phyloP scores from a whole-genome alignment of 2,797 vertebrate species.

The Amblyraja radiata region DNA sequence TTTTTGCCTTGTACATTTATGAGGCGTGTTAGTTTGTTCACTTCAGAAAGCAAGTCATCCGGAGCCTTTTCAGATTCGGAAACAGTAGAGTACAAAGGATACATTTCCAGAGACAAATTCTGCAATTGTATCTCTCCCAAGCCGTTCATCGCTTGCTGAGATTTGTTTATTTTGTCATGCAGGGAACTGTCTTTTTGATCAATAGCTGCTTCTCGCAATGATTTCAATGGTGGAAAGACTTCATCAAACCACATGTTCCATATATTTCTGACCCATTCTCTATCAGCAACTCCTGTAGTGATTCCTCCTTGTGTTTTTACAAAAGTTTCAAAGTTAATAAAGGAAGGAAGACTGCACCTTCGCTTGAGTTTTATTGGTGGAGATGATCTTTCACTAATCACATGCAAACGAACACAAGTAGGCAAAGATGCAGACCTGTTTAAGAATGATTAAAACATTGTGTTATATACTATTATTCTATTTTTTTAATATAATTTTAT shows the following conservation, averaged over 20 bases:
- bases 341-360: constrained; percentile 49
- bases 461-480: background rate
- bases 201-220: background rate
- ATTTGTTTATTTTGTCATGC: background rate
- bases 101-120: background rate
- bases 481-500: background rate
- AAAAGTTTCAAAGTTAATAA: constrained; percentile 56
- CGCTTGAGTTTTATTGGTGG: constrained; percentile 39
- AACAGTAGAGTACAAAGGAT: constrained; percentile 32
- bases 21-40: constrained; percentile 50
- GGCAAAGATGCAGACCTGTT: constrained; percentile 43
- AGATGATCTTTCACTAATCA: background rate
- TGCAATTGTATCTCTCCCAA: constrained; percentile 44
- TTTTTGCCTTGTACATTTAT: constrained; percentile 47
- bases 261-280: constrained; percentile 47
- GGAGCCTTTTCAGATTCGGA: constrained; percentile 39
- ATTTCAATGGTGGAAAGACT: constrained; percentile 40
- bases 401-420: constrained; percentile 28
- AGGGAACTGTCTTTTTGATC: background rate
- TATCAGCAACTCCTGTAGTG: constrained; percentile 41
- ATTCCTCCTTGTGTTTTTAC: constrained; percentile 44
- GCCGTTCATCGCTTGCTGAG: background rate
- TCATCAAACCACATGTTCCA: constrained; percentile 53
- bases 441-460: constrained; percentile 31
- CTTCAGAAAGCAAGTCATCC: constrained; percentile 50